phyloP scores from a whole-genome alignment of 2,888 invertebrate genomes.

The Abrostola triplasia region DNA sequence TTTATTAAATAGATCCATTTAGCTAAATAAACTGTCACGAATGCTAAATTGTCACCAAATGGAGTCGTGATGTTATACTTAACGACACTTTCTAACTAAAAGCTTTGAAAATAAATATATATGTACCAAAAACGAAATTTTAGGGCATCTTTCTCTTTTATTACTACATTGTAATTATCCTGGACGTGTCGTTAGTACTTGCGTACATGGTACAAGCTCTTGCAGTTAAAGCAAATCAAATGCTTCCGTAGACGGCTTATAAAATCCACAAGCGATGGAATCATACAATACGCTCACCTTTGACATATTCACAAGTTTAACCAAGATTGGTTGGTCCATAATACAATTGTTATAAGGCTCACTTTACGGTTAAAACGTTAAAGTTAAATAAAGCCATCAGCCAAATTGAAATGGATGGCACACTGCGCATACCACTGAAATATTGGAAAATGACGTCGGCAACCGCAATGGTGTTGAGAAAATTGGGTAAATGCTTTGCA shows the following conservation, averaged over 20 bases:
- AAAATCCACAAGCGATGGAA: constrained; percentile 4
- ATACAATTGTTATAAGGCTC: background rate
- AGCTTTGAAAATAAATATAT: constrained; percentile 37
- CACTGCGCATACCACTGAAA: constrained; percentile 37
- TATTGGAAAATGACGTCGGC: constrained; percentile 29
- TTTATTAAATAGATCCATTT: constrained; percentile 33
- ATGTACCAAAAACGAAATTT: constrained; percentile 16
- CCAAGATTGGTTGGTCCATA: constrained; percentile 15
- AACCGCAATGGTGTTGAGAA: constrained; percentile 19
- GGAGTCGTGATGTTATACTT: constrained; percentile 62
- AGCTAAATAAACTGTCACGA: constrained; percentile 51
- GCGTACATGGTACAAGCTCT: too few species aligned
- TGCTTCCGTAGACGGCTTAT: background rate
- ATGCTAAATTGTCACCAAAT: constrained; percentile 52
- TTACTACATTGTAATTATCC: too few species aligned
- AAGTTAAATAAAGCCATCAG: constrained; percentile 51
- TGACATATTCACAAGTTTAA: constrained; percentile 13
- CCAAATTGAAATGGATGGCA: constrained; percentile 40
- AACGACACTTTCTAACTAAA: constrained; percentile 65
- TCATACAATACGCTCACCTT: background rate
- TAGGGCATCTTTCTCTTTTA: too few species aligned
- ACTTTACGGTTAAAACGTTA: constrained; percentile 11
- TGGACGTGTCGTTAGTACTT: too few species aligned
- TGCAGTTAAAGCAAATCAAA: constrained; percentile 10
- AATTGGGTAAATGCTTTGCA: constrained; percentile 28